These are phyloP conservation scores for Epinephelus moara DNA, from an alignment of 2,113 vertebrate genomes.

Conservation along the genomic window DNA sequence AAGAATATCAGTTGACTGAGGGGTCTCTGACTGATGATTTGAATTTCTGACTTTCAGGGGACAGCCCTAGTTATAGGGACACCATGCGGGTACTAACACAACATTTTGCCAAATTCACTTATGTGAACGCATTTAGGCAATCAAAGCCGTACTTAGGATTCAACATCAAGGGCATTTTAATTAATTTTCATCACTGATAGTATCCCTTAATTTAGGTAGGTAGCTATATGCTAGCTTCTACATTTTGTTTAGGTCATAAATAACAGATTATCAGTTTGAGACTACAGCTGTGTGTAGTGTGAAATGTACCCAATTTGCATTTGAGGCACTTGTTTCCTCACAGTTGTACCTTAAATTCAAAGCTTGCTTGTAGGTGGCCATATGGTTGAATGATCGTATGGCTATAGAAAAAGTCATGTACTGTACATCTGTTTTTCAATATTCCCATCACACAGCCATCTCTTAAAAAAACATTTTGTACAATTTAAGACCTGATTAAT, in stretches of 20 bases:
- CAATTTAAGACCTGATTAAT: constrained; percentile 45
- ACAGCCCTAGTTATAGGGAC: no score
- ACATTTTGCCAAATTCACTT: no score
- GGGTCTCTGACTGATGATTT: no score
- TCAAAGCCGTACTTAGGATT: no score
- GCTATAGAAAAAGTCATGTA: not conserved
- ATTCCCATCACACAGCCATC: constrained; percentile 5
- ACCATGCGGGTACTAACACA: no score
- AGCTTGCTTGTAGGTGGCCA: constrained; percentile 5
- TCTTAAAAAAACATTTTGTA: not conserved
- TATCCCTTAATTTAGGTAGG: not conserved
- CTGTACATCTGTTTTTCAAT: constrained; percentile 11
- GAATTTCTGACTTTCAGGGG: no score
- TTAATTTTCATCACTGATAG: not conserved
- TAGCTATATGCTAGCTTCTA: no score
- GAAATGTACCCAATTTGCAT: not conserved
- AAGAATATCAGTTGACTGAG: no score
- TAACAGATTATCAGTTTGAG: constrained; percentile 5
- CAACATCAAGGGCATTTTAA: not conserved
- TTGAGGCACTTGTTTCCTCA: not conserved
- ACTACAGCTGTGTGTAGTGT: not conserved
- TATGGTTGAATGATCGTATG: constrained; percentile 5
- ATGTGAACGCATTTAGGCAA: no score
- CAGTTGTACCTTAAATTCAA: not conserved
- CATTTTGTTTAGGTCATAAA: not conserved